Evolutionary conservation across 2,888 invertebrate genomes (phyloP), one percentile per base, ranked within the genome.

Genomic region (Griposia aprilina): DNA sequence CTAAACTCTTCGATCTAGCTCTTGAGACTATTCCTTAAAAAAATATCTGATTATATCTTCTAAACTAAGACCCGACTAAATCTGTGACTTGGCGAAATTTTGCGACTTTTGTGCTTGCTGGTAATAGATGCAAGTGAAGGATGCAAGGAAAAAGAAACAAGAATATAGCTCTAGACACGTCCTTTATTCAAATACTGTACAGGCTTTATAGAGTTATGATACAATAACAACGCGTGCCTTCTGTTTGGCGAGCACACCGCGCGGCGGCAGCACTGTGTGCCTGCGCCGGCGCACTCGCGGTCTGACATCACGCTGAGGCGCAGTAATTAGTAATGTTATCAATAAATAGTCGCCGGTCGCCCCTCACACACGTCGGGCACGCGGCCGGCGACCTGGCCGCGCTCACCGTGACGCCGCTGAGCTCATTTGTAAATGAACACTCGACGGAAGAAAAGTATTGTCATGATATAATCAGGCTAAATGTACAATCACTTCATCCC

Each of bases 121-220:
- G 36, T 17, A 36, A 17, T 36, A 68, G 23, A 36, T 55, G 68
- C 13, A 50, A 50, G 20, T 50, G 20, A 15, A 30, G 50, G 7
- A 48, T 17, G 17, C 8, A 41, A 62, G 15, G 41, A n/a, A 59
- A 70, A 70, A 68, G 48, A 67, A 76, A 80, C 66, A 69, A 67
- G 78, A 8, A 41, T 1, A 57, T 88, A 90, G 90, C 90, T 94
- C 91, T 94, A 96, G 95, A 96, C 95, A 95, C 95, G 94, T 95
- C 96, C 95, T 95, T 95, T 95, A 95, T 93, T 96, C 92, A 95
- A 95, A 95, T 96, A 96, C 96, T 96, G 96, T 95, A 95, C 96
- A 95, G 94, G 94, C 92, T 94, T 93, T 93, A 93, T 93, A 93
- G 90, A 93, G 89, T 36, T 93, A 94, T 92, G 89, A 92, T 93